Evolutionary conservation across 2,797 vertebrate genomes (phyloP).

Genomic region (Hapalemur alaotrensis): DNA sequence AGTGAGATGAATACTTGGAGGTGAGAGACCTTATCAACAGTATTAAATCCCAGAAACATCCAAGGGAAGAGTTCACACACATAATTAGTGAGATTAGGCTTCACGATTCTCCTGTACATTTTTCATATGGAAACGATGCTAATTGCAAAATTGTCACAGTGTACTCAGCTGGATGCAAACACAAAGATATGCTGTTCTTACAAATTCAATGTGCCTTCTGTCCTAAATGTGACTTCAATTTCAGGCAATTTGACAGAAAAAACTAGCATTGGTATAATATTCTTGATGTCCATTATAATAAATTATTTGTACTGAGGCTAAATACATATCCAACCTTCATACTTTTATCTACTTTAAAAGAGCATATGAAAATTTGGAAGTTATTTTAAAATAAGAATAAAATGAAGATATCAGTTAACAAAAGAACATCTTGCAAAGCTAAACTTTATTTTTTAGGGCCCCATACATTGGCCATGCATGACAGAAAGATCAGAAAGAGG

Average conservation of each 20-base stretch:
- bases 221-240: not conserved
- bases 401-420: not conserved
- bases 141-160: not conserved
- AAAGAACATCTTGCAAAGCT: not conserved
- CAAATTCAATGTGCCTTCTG: not conserved
- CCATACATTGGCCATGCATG: not conserved
- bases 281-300: not conserved
- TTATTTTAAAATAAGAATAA: not conserved
- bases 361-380: not conserved
- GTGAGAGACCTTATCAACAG: not conserved
- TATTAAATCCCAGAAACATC: not conserved
- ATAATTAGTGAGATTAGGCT: not conserved
- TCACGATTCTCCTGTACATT: not conserved
- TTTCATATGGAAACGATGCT: not conserved
- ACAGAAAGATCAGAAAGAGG: not conserved
- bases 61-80: not conserved
- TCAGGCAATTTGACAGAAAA: constrained; percentile 1
- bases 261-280: not conserved
- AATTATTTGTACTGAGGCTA: not conserved
- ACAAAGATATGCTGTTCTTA: not conserved
- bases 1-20: not conserved
- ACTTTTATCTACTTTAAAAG: not conserved
- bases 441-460: not conserved
- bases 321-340: not conserved
- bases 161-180: not conserved